Conservation (phyloP, 92 coral and sea anemone species). For the Paragorgia papillata region DNA sequence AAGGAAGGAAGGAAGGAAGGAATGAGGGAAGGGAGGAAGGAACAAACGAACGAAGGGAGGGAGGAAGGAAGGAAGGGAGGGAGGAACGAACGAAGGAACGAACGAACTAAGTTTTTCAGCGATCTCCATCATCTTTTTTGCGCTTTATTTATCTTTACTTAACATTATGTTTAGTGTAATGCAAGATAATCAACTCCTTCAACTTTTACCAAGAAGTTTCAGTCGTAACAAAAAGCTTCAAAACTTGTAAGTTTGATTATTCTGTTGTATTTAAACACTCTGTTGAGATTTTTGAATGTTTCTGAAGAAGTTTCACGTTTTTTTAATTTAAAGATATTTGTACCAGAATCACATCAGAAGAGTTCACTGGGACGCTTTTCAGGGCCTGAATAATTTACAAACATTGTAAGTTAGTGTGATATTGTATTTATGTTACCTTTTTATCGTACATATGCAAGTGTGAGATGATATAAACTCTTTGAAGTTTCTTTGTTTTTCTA, state of each 20-base stretch:
- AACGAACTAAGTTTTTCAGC: too few relatives aligned
- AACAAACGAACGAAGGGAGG: too few relatives aligned
- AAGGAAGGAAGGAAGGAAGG: too few relatives aligned
- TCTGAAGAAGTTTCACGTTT: too few relatives aligned
- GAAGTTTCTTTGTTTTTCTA: neutral
- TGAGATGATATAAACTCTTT: neutral
- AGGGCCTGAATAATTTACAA: conserved; percentile 1
- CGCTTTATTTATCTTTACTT: too few relatives aligned
- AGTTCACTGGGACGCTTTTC: conserved; percentile 37
- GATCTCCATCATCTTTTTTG: too few relatives aligned
- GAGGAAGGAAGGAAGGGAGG: too few relatives aligned
- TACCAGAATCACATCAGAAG: conserved; percentile 13
- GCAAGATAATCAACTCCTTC: conserved; percentile 23
- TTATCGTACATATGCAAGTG: neutral
- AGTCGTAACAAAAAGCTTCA: conserved; percentile 18
- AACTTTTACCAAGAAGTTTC: conserved; percentile 26
- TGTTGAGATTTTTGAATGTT: too few relatives aligned
- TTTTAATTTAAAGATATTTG: conserved; percentile 15
- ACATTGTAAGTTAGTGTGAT: conserved; percentile 8
- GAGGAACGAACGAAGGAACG: too few relatives aligned
- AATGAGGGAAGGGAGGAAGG: too few relatives aligned
- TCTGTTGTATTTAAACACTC: neutral
- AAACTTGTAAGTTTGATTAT: conserved; percentile 19
- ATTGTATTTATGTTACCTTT: too few relatives aligned
- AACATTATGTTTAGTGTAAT: conserved; percentile 24